Evolutionary conservation across 1,140 invertebrate species (phyloP).

Genomic region (Brachionus rubens): DNA sequence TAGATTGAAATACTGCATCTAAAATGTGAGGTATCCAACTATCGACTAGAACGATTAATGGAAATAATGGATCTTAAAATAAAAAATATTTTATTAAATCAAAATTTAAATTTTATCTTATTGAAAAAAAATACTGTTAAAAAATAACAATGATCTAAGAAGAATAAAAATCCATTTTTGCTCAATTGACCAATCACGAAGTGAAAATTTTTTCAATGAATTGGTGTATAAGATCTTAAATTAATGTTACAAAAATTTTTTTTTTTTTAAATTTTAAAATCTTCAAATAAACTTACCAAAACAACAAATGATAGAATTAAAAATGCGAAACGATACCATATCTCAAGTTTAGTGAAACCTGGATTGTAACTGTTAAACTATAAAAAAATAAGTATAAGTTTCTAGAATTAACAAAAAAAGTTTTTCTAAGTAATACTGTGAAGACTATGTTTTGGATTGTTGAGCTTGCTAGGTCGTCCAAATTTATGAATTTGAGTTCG

Average conservation of each 20-base stretch:
- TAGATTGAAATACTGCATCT: conserved; percentile 82
- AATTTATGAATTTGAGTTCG: conserved; percentile 64
- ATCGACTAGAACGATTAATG: conserved; percentile 79
- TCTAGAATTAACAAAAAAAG: too few relatives aligned
- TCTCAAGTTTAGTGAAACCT: conserved; percentile 89
- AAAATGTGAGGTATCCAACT: conserved; percentile 85
- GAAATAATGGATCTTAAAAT: conserved; percentile 82
- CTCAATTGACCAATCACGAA: conserved; percentile 93
- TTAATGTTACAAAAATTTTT: conserved; percentile 46
- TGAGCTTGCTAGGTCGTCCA: conserved; percentile 15
- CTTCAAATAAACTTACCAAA: conserved; percentile 71
- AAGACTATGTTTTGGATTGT: conserved; percentile 77
- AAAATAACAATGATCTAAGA: conserved; percentile 80
- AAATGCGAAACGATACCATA: conserved; percentile 92
- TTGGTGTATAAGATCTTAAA: conserved; percentile 85
- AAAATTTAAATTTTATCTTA: not conserved
- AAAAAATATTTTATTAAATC: conserved; percentile 40
- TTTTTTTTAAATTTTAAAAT: conserved; percentile 28
- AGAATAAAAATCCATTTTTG: conserved; percentile 90
- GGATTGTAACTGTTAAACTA: conserved; percentile 94
- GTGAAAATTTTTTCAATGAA: conserved; percentile 77
- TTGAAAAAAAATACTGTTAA: conserved; percentile 71
- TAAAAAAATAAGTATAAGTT: conserved; percentile 59
- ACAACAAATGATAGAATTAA: conserved; percentile 78
- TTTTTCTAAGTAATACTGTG: too few relatives aligned